Percentiles rank a stretch among this genome's conserved stretches.
These are phyloP conservation scores for Montifringilla adamsi DNA, from an alignment of 2,113 vertebrate genomes.

Conservation along the genomic window DNA sequence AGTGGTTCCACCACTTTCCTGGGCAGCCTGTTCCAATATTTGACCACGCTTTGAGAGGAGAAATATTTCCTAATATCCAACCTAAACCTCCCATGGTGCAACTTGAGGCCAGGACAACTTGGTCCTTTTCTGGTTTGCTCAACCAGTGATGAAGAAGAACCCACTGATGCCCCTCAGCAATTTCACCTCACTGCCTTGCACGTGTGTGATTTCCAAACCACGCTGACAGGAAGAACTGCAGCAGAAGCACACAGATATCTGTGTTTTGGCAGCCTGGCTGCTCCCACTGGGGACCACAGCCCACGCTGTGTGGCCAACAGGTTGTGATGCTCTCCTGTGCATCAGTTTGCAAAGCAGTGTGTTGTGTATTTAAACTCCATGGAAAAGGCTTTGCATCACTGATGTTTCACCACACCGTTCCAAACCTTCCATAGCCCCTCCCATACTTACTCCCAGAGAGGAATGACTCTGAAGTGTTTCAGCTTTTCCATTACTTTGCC, in stretches of 20 bases:
- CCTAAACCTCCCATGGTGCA: background rate
- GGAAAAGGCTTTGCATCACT: constrained; percentile 27
- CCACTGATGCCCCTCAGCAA: background rate
- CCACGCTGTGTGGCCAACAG: background rate
- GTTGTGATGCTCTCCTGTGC: background rate
- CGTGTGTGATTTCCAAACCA: background rate
- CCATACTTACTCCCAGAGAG: background rate
- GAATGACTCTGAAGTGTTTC: constrained; percentile 11
- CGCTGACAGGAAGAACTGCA: background rate
- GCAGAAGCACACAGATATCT: background rate
- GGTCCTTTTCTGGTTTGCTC: background rate
- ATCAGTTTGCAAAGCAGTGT: background rate
- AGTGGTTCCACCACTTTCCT: background rate
- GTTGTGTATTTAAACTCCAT: background rate
- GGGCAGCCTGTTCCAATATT: background rate
- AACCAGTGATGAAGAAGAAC: background rate
- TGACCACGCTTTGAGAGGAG: background rate
- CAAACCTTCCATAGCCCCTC: background rate
- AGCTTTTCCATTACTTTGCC: constrained; percentile 39
- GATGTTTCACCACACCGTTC: background rate
- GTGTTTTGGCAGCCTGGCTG: background rate
- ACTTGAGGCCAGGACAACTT: background rate
- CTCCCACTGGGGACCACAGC: background rate
- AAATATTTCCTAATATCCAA: background rate
- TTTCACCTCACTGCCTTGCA: background rate